Evolutionary conservation across 2,888 invertebrate genomes (phyloP), one percentile per base, ranked within the genome.

Genomic region (Synanthedon tipuliformis): DNA sequence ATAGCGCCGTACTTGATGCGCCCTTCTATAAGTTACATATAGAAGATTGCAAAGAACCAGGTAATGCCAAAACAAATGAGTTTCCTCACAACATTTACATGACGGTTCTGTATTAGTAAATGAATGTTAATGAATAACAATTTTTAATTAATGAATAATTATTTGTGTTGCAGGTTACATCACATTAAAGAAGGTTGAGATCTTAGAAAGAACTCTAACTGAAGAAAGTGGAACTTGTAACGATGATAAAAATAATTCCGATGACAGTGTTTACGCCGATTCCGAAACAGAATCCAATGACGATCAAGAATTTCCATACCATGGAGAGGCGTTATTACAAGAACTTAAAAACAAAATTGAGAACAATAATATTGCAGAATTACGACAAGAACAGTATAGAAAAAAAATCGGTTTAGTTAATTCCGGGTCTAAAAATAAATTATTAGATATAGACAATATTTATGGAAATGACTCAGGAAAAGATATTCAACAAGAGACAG

Each of bases 11-110:
- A 52, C 84, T 89, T 12, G 89, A 91, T 60, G 89, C 89, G 18
- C 89, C 91, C 0, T 89, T 89, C 52, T 92, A 92, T 68, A 91
- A 90, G 65, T 88, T 92, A 53, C 80, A 89, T 15, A 84, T 91
- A 55, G 90, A 91, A 72, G 81, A 86, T 60, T 78, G 85, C 50
- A 86, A 79, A 66, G 85, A 82, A 58, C 67, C 75, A 71, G 88
- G 88, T 86, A 73, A 34, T 34, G 8, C 34, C 34, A 34, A 34
- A 34, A 34, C 10, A 34, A 34, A 34, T 10, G 10, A 34, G 8
- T 34, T 34, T 34, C 27, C 2, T 34, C 8, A 34, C 27, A 34
- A 4, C 23, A 34, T 34, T 7, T 34, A 34, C 8, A 34, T 34
- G 34, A 34, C 34, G 34, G 34, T 34, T 34, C 34, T 8, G 8